Evolutionary conservation across 2,888 invertebrate genomes (phyloP).

Genomic region (Salpingus planirostris): DNA sequence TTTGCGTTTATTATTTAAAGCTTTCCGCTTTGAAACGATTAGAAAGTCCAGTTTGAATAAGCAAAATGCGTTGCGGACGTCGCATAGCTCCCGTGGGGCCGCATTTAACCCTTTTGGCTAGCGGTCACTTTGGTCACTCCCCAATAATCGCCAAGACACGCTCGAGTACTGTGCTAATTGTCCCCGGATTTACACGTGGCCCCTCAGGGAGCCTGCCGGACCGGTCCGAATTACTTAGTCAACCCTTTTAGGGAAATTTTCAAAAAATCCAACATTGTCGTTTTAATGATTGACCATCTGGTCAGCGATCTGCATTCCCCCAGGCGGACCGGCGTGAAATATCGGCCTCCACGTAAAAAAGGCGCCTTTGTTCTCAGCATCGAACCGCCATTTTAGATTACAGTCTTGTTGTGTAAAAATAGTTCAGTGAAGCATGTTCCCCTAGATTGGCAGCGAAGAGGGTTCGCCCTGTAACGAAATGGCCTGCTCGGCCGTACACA

Average conservation of each 20-base stretch:
- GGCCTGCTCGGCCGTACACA: slow-evolving; percentile 26
- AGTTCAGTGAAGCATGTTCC: slow-evolving; percentile 41
- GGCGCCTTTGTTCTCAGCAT: slow-evolving; percentile 32
- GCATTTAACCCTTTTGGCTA: slow-evolving; percentile 27
- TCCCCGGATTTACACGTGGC: slow-evolving; percentile 25
- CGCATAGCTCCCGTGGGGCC: slow-evolving; percentile 6
- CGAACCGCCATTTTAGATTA: slow-evolving; percentile 39
- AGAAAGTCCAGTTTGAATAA: too few species aligned
- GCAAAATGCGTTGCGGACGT: too few species aligned
- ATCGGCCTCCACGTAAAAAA: slow-evolving; percentile 15
- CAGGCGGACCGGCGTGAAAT: too few species aligned
- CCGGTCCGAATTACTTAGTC: slow-evolving; percentile 30
- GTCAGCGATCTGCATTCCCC: too few species aligned
- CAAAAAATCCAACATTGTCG: too few species aligned
- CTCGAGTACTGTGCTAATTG: slow-evolving; percentile 34
- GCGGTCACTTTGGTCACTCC: slow-evolving; percentile 33
- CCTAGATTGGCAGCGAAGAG: slow-evolving; percentile 37
- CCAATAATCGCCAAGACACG: slow-evolving; percentile 33
- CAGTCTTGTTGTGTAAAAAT: slow-evolving; percentile 40
- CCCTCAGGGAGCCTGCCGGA: slow-evolving; percentile 20
- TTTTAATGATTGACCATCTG: too few species aligned
- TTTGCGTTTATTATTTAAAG: too few species aligned
- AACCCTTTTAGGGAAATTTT: too few species aligned
- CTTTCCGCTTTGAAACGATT: too few species aligned
- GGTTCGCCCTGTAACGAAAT: slow-evolving; percentile 29